Evolutionary conservation across 2,888 invertebrate genomes (phyloP), one percentile per base, ranked within the genome.

Genomic region (Mylabris sibirica): DNA sequence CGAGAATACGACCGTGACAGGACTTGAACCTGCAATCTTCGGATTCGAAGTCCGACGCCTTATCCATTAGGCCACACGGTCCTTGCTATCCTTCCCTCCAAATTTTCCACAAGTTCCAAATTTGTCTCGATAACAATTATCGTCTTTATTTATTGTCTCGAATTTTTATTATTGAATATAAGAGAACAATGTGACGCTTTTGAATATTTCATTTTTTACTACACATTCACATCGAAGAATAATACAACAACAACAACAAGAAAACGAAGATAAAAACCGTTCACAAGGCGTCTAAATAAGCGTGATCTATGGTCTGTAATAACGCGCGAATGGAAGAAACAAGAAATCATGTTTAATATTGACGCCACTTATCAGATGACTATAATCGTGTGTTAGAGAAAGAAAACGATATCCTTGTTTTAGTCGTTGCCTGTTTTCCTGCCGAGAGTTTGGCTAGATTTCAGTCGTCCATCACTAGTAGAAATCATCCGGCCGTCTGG

Each of bases 51-150:
- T 87, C 89, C 89, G 89, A 89, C 89, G 89, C 89, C 89, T 89
- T 89, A 88, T 89, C 89, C 89, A 88, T 89, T 89, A 89, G 89
- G 89, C 89, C 88, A 89, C 89, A 89, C 88, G 88, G 88, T 88
- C 88, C 60, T 70, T 65, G 24, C 20, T 22, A 34, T 64, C 44
- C 24, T 63, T 60, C 38, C 59, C 2, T 11, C 5, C 0, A 17
- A 20, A 2, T 49, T 9, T 20, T 49, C 4, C 2, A 49, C 17
- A 17, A 0, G 17, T 49, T 20, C 49, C 2, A 6, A 20, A 49
- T 49, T 49, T 3, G 17, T 17, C 49, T 49, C 17, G 17, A 3
- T n/a, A 14, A n/a, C 1, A 17, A 20, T 6, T 49, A 5, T 20
- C n/a, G n/a, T 17, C 14, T 30, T 6, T 30, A 30, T 30, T 30